Conservation (phyloP, 1,140 invertebrate species). For the Drosophila kepulauana region DNA sequence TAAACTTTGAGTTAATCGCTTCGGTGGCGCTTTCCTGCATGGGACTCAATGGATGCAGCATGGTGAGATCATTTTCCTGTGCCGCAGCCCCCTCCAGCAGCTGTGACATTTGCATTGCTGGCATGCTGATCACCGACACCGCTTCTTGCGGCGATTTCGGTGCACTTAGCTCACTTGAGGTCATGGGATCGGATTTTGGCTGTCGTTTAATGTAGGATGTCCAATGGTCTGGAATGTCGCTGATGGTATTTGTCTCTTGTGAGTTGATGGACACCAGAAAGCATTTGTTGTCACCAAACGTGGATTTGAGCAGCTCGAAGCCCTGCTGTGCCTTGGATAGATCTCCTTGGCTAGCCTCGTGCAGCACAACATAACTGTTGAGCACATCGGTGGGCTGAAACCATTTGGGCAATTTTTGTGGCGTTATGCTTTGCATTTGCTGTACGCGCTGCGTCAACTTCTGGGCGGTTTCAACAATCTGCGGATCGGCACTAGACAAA, state of each 20-base stretch:
- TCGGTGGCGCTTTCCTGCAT: slow-evolving; percentile 83
- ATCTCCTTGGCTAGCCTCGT: slow-evolving; percentile 88
- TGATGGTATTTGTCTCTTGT: slow-evolving; percentile 85
- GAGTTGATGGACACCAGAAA: slow-evolving; percentile 96
- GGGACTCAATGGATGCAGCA: slow-evolving; percentile 89
- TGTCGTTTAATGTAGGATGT: slow-evolving; percentile 90
- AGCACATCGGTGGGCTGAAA: slow-evolving; percentile 93
- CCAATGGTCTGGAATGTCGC: slow-evolving; percentile 93
- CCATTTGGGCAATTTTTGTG: slow-evolving; percentile 95
- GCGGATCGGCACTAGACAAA: slow-evolving; percentile 92
- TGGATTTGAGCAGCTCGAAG: slow-evolving; percentile 93
- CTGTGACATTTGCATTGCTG: slow-evolving; percentile 79
- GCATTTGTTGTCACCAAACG: slow-evolving; percentile 93
- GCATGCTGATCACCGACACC: slow-evolving; percentile 86
- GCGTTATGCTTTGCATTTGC: slow-evolving; percentile 90
- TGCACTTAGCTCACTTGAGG: slow-evolving; percentile 88
- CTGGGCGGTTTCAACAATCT: slow-evolving; percentile 92
- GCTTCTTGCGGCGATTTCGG: slow-evolving; percentile 87
- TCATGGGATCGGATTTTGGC: slow-evolving; percentile 86
- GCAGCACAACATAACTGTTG: slow-evolving; percentile 95
- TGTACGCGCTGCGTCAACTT: slow-evolving; percentile 92
- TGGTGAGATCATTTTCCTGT: slow-evolving; percentile 66
- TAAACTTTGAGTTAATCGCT: slow-evolving; percentile 85
- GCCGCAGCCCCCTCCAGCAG: slow-evolving; percentile 59
- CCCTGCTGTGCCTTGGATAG: slow-evolving; percentile 88